phyloP scores from a whole-genome alignment of 2,888 invertebrate genomes.

The Strigamia maritima region DNA sequence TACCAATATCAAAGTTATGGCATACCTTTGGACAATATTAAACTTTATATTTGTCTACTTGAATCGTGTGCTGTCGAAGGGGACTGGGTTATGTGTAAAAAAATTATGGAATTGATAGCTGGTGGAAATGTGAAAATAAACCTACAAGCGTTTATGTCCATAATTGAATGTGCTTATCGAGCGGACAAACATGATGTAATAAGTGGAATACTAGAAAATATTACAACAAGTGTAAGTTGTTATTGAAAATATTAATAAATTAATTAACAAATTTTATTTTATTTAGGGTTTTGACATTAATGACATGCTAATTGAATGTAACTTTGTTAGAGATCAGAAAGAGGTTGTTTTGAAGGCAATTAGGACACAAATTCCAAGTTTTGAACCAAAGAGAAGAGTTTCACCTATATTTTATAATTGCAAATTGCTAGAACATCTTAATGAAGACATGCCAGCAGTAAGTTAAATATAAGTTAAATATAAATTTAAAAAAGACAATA shows the following conservation, averaged over 20 bases:
- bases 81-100: not conserved
- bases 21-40: not conserved
- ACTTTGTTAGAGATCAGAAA: conserved; percentile 4
- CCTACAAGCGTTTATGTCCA: not conserved
- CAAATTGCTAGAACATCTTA: not conserved
- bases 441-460: not conserved
- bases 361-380: not conserved
- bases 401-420: not conserved
- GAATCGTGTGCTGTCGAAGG: not conserved
- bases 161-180: not conserved
- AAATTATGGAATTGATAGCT: not conserved
- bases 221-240: not conserved
- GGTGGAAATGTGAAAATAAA: not conserved
- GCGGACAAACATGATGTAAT: not conserved
- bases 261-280: not conserved
- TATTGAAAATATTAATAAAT: not conserved
- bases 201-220: not conserved
- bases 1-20: not conserved
- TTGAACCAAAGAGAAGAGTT: not conserved
- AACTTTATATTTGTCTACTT: not conserved
- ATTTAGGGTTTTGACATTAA: conserved; percentile 8
- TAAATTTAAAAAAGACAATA: not conserved
- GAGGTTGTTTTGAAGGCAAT: conserved; percentile 25
- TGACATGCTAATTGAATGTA: not conserved
- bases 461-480: too few species aligned